Evolutionary conservation across 2,888 invertebrate species (phyloP).

Genomic region (Troides aeacus): DNA sequence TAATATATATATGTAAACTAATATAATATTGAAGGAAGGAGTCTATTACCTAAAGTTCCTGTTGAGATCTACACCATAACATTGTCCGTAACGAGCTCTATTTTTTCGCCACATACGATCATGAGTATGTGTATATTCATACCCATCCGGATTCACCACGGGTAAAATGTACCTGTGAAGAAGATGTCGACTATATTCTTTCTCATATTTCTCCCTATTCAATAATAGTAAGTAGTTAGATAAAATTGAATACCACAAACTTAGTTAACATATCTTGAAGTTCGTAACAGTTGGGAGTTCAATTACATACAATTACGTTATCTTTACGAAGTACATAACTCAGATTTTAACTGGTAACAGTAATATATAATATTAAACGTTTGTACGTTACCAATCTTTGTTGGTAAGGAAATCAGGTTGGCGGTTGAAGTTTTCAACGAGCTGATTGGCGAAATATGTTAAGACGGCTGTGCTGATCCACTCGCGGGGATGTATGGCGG

Average conservation of each 20-base stretch:
- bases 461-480: conserved; percentile 92
- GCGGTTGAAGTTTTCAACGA: conserved; percentile 84
- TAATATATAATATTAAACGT: too few species aligned
- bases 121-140: conserved; percentile 89
- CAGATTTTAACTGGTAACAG: too few species aligned
- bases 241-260: neutral
- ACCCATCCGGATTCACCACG: conserved; percentile 91
- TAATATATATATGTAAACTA: too few species aligned
- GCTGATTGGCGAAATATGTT: conserved; percentile 86
- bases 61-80: conserved; percentile 90
- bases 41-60: conserved; percentile 86
- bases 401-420: conserved; percentile 85
- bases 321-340: too few species aligned
- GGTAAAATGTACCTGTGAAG: conserved; percentile 83
- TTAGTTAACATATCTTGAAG: too few species aligned
- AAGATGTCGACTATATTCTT: neutral
- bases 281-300: too few species aligned
- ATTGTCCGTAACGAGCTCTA: conserved; percentile 81
- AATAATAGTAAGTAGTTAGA: neutral
- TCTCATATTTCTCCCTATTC: too few species aligned
- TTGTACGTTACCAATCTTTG: conserved; percentile 84
- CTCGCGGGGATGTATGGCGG: conserved; percentile 93
- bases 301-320: too few species aligned
- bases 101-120: conserved; percentile 93
- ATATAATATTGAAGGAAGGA: too few species aligned